Evolutionary conservation across 1,140 invertebrate genomes (phyloP).

Genomic region (Vollenhovia emeryi): DNA sequence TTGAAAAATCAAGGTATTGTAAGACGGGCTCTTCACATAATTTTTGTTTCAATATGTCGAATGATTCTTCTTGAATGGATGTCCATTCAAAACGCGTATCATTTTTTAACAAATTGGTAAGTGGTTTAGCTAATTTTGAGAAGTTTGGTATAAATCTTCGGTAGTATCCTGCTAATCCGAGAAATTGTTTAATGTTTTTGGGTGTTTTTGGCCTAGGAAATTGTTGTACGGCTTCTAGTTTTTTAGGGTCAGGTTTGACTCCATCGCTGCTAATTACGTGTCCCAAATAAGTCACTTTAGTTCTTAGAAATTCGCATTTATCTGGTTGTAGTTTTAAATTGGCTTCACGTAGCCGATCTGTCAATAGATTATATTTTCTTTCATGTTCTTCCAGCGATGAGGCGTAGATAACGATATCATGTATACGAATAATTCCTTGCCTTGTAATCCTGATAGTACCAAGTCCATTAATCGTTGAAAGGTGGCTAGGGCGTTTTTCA

Average conservation of each 20-base stretch:
- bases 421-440: not conserved
- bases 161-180: too few species aligned
- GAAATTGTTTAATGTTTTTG: not conserved
- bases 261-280: not conserved
- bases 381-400: not conserved
- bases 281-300: not conserved
- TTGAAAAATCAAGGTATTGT: too few species aligned
- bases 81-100: too few species aligned
- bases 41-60: too few species aligned
- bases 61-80: too few species aligned
- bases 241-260: not conserved
- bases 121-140: too few species aligned
- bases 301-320: not conserved
- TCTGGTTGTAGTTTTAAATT: not conserved
- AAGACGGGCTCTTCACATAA: too few species aligned
- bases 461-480: too few species aligned
- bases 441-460: not conserved
- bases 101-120: too few species aligned
- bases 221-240: not conserved
- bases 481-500: too few species aligned
- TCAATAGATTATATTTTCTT: not conserved
- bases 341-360: not conserved
- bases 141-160: too few species aligned
- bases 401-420: not conserved
- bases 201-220: not conserved